Base-by-base conservation (phyloP, 2,888 invertebrate species). In the Achlya flavicornis region DNA sequence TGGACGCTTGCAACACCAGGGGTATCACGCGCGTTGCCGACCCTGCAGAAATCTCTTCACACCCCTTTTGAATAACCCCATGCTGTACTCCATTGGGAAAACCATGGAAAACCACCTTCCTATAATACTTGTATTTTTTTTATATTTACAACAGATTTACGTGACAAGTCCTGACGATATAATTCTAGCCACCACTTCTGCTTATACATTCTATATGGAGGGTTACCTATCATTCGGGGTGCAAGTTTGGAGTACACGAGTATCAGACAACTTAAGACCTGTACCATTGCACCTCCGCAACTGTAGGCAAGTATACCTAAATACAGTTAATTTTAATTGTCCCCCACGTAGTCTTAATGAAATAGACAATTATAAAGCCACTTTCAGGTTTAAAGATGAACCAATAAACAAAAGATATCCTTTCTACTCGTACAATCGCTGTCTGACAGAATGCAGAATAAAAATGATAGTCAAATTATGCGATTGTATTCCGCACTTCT, bases 401-500 rank as follows among this genome's bases (percentile, higher is more conserved):
- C 83, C 89, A 3, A 76, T 84, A 14, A 87, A 83, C 67, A 67
- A 73, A 11, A 82, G 94, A 66, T 95, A 95, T 75, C 96, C 96
- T 3, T 91, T 96, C 61, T 97, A 97, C 81, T 95, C 96, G 12
- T 95, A 95, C 73, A 95, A 95, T 14, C 91, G 96, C 66, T 97
- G 97, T 77, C 84, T 95, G 64, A 91, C 95, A 78, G 96, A 97
- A 79, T 97, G 97, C 73, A 94, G 96, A 73, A 95, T 96, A 69
- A 89, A 87, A 66, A 88, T 96, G 73, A 95, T 96, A 12, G 79
- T 94, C 46, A 92, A 91, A 63, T 79, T 95, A 16, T 97, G 97
- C 78, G 95, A 95, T 0, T 97, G 97, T 83, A 87, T 96, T 61
- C 97, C 97, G 0, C 96, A 97, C 85, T 97, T 97, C 79, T 97